These are phyloP conservation scores for Oedothorax gibbosus DNA, from an alignment of 1,140 invertebrate genomes.

Conservation along the genomic window DNA sequence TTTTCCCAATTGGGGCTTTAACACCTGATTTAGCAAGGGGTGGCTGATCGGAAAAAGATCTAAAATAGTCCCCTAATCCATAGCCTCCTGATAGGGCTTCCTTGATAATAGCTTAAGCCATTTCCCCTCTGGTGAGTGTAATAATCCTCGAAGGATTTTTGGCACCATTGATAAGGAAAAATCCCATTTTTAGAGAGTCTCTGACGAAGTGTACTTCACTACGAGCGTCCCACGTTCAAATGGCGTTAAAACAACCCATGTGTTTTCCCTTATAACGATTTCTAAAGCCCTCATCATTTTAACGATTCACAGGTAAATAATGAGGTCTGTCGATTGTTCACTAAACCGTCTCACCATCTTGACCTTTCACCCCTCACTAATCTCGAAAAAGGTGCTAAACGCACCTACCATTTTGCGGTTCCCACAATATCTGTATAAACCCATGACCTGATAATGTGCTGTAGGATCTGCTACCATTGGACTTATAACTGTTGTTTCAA, in stretches of 20 bases:
- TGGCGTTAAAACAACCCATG: background rate
- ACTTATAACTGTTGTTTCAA: too few relatives aligned
- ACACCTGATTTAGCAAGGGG: conserved; percentile 20
- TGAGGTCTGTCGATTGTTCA: background rate
- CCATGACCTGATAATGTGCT: background rate
- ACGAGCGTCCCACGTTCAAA: conserved; percentile 3
- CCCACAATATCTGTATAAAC: conserved; percentile 32
- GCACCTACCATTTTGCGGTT: conserved; percentile 3
- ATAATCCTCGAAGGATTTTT: conserved; percentile 28
- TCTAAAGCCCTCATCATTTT: conserved; percentile 11
- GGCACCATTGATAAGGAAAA: conserved; percentile 11
- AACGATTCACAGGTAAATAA: conserved; percentile 12
- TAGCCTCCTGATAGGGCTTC: background rate
- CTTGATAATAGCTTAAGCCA: conserved; percentile 26
- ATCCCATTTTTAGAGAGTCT: background rate
- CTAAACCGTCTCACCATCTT: conserved; percentile 28
- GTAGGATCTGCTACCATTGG: too few relatives aligned
- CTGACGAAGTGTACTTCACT: background rate
- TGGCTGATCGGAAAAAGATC: background rate
- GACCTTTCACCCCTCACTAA: conserved; percentile 25
- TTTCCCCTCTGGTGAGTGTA: conserved; percentile 14
- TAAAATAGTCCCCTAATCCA: conserved; percentile 31
- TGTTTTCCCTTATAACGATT: conserved; percentile 24
- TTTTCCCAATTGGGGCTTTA: conserved; percentile 28
- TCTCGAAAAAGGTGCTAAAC: background rate